Evolutionary conservation across 2,113 vertebrate genomes (phyloP), one percentile per base, ranked within the genome.

Genomic region (Phylloscopus whistleri): DNA sequence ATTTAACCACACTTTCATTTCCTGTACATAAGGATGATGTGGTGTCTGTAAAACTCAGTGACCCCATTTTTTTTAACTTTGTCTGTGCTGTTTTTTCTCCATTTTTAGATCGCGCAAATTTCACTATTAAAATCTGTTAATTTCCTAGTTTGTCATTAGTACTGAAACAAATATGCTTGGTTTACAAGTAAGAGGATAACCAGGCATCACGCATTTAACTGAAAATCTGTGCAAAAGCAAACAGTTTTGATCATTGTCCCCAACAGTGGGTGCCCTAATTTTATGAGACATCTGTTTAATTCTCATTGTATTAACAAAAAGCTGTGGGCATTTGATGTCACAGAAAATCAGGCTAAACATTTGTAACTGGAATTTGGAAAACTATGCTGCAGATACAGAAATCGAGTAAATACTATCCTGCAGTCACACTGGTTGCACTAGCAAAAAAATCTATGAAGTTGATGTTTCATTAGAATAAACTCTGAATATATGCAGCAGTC

Each of bases 281-380:
- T 94, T 67, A 72, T 60, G 55, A 95, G 94, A 92, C 90, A 90
- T 95, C 89, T 90, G 95, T 77, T 95, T 93, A 92, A 90, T 94
- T 94, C 83, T 77, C 48, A 64, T 78, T 94, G 86, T 93, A 70
- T 67, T 90, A 70, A 89, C 51, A 59, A 90, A 93, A 89, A 59
- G 59, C 86, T 94, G 39, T 86, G 68, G 79, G 88, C 91, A 59
- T 77, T 89, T 81, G 79, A 70, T 90, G 83, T 86, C 63, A 1
- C 55, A 74, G n/a, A 83, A 93, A 59, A 96, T 90, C 72, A 74
- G 76, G 86, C 68, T 94, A 67, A 81, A 63, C 9, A 4, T 84
- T 95, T 93, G 46, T 84, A 84, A 56, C 75, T 76, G 64, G 64
- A 96, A 84, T 80, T 15, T 70, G 51, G 43, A 72, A 80, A 93